These are phyloP conservation scores for Gorsachius magnificus DNA, from an alignment of 2,797 vertebrate genomes.

Conservation along the genomic window DNA sequence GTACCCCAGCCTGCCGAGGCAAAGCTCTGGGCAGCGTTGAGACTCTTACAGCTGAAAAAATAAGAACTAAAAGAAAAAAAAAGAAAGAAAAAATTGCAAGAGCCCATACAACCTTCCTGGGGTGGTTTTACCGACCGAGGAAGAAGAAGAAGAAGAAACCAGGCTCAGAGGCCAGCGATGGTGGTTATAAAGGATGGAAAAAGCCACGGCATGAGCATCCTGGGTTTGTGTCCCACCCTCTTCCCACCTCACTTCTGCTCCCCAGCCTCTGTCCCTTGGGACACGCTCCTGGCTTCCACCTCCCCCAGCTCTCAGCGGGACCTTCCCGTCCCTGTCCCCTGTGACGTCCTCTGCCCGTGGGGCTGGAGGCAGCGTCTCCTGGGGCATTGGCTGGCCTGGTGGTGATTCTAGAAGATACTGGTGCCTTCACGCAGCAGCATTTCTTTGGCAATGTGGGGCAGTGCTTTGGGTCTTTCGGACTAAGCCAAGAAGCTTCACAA, in stretches of 20 bases:
- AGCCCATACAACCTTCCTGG: background rate
- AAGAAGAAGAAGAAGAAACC: background rate
- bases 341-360: fast-evolving
- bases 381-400: background rate
- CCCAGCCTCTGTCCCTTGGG: background rate
- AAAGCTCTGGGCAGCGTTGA: background rate
- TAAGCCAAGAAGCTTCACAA: background rate
- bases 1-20: background rate
- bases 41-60: background rate
- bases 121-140: background rate
- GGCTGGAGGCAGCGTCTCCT: background rate
- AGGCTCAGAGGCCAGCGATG: background rate
- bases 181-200: background rate
- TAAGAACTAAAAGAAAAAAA: background rate
- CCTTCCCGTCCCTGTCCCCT: background rate
- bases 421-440: fast-evolving
- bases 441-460: background rate
- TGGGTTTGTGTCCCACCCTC: background rate
- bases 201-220: fast-evolving
- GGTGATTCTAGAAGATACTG: background rate
- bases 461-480: background rate
- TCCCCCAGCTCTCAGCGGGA: fast-evolving
- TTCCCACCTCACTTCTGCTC: background rate
- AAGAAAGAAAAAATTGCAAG: background rate
- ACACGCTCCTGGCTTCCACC: background rate